Evolutionary conservation across 1,140 invertebrate genomes (phyloP).

Genomic region (Scaptomyza graminum): DNA sequence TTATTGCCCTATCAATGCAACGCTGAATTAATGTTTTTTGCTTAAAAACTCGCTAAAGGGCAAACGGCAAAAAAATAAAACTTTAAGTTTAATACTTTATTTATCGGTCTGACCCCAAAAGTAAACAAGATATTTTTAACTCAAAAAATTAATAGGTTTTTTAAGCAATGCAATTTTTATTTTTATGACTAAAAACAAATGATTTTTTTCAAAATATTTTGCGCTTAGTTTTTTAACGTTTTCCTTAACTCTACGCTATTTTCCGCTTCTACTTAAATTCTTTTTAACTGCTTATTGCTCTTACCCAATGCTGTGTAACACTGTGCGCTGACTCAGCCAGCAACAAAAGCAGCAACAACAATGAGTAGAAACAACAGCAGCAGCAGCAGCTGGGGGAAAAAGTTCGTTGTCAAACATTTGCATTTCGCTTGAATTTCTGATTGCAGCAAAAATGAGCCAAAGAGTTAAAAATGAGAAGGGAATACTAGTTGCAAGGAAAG

Average conservation of each 20-base stretch:
- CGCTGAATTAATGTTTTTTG: too few relatives aligned
- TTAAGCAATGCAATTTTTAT: too few relatives aligned
- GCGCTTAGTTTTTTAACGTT: background rate
- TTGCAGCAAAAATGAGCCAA: conserved; percentile 49
- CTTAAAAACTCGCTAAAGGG: too few relatives aligned
- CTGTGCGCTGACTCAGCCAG: conserved; percentile 57
- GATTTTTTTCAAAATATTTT: background rate
- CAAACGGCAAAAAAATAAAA: too few relatives aligned
- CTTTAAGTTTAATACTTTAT: too few relatives aligned
- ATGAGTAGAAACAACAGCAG: conserved; percentile 25
- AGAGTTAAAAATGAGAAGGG: too few relatives aligned
- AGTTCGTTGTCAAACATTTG: conserved; percentile 80
- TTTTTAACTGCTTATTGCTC: conserved; percentile 8
- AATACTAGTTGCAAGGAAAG: too few relatives aligned
- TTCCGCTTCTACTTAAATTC: background rate
- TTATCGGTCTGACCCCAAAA: too few relatives aligned
- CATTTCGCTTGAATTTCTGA: conserved; percentile 80
- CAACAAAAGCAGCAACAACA: conserved; percentile 34
- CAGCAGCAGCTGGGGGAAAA: conserved; percentile 41
- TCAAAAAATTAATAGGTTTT: too few relatives aligned
- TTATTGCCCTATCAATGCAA: too few relatives aligned
- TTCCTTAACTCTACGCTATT: background rate
- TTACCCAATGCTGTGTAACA: conserved; percentile 54
- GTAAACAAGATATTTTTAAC: too few relatives aligned
- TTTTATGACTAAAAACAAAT: too few relatives aligned